Percentiles rank a stretch among this genome's conserved stretches.
These are phyloP conservation scores for Lamellibrachia columna DNA, from an alignment of 2,888 invertebrate genomes.

Conservation along the genomic window DNA sequence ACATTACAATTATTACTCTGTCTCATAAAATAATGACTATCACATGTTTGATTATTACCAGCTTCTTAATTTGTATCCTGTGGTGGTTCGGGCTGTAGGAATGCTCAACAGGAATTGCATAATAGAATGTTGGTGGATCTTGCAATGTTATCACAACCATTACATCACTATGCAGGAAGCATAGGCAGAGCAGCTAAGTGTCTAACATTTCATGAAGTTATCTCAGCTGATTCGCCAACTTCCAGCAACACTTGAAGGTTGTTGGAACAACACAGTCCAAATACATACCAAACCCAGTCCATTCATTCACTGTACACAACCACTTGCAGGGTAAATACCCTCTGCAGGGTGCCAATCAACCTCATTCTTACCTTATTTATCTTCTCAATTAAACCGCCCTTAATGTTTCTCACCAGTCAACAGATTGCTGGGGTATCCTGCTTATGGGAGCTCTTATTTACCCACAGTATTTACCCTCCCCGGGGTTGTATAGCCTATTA, in stretches of 20 bases:
- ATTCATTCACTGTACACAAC: background rate
- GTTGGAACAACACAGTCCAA: background rate
- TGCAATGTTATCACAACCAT: background rate
- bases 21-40: background rate
- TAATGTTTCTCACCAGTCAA: slow-evolving; percentile 8
- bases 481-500: background rate
- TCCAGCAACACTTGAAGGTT: background rate
- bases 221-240: background rate
- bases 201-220: background rate
- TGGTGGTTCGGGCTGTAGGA: background rate
- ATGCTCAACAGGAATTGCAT: background rate
- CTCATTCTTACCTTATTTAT: slow-evolving; percentile 9
- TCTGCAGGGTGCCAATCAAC: background rate
- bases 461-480: background rate
- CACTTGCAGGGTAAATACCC: slow-evolving; percentile 7
- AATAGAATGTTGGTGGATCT: background rate
- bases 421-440: background rate
- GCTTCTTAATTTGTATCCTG: background rate
- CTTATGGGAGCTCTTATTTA: background rate
- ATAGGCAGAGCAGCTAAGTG: background rate
- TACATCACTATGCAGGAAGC: background rate
- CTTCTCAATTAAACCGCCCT: background rate
- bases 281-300: background rate
- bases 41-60: background rate
- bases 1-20: too few relatives aligned